Evolutionary conservation across 1,140 invertebrate species (phyloP), one percentile per base, ranked within the genome.

Genomic region (Ceratina australensis): DNA sequence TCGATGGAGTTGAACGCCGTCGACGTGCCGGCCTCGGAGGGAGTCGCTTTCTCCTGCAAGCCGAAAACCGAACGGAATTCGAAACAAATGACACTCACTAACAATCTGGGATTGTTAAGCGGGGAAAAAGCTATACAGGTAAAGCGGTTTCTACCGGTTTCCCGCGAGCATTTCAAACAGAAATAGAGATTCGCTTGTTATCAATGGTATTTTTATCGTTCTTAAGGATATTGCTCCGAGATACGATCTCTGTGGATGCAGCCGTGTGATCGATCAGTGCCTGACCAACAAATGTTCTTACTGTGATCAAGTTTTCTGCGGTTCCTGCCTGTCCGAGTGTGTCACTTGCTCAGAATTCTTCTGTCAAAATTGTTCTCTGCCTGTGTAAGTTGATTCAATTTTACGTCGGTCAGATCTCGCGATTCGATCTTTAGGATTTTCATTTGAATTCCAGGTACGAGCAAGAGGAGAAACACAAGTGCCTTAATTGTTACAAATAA

Each of bases 31-130:
- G 24, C 52, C 7, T 20, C 59, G n/a, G 54, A 42, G 33, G 10
- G 33, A 16, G 22, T 1, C 12, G 60, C 15, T 54, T 13, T 66
- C 50, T 8, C n/a, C 26, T 50, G 57, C 59, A 81, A 84, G 64
- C 28, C 22, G 2, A 83, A 81, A 57, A 68, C 72, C 18, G 54
- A 73, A 57, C 81, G 78, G 10, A 72, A 64, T 72, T 50, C 81
- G 5, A 90, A 86, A 68, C 89, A 90, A 79, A 90, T 88, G 87
- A 20, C 86, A 16, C 60, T 90, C 8, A 89, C 87, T 33, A 78
- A 74, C 42, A 89, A 89, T 61, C 64, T 89, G 28, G 64, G 86
- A 64, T 67, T 90, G 18, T 75, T 83, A 66, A 15, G 66, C 15
- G 78, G 50, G 0, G 64, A 86, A 24, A 86, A 84, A 60, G 52